Percentiles rank a stretch among this genome's conserved stretches.
phyloP scores from a whole-genome alignment of 2,113 vertebrate species.

The Gobio gobio region DNA sequence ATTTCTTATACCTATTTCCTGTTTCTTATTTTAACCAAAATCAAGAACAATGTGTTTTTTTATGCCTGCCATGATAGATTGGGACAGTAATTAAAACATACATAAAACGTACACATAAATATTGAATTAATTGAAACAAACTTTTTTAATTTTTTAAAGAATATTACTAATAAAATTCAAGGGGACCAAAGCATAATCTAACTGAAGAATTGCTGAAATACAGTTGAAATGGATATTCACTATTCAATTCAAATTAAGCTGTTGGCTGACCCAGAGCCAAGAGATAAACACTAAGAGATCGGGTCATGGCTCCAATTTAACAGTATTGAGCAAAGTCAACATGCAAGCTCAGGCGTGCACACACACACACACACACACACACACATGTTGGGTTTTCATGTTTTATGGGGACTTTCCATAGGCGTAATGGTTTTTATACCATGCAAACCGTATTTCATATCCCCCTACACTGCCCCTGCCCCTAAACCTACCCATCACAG shows the following conservation, averaged over 20 bases:
- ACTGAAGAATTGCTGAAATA: background rate
- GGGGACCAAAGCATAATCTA: background rate
- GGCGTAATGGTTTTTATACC: too few species aligned
- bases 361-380: constrained; percentile 12
- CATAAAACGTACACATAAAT: background rate
- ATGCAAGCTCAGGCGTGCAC: background rate
- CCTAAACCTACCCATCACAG: too few species aligned
- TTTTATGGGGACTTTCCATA: too few species aligned
- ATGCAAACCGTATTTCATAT: too few species aligned
- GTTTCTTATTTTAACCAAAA: background rate
- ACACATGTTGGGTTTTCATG: too few species aligned
- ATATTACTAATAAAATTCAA: background rate
- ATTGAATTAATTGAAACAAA: background rate
- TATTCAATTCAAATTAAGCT: background rate
- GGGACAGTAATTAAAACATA: background rate
- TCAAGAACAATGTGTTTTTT: background rate
- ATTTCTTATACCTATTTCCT: background rate
- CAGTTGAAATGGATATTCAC: background rate
- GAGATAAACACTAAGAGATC: constrained; percentile 18
- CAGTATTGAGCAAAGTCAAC: background rate
- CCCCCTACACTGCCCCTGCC: too few species aligned
- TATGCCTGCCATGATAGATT: background rate
- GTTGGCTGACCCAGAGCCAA: background rate
- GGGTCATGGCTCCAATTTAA: constrained; percentile 31
- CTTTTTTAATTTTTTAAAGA: background rate